Base-by-base conservation (phyloP, 2,797 vertebrate species). In the Pelochelys cantorii region DNA sequence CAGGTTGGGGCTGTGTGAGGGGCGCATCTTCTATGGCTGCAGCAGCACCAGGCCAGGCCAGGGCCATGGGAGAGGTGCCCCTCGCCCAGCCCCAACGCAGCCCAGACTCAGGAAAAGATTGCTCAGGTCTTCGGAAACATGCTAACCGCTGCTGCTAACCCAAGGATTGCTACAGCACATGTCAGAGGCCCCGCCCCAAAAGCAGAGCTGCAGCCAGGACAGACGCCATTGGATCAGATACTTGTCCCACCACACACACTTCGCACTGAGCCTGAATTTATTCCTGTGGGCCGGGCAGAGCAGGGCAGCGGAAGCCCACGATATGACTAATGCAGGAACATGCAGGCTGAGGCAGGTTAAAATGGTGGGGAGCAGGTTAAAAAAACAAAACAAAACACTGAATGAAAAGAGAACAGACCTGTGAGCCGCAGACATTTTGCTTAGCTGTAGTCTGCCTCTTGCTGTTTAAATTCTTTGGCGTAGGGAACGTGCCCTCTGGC, bases 301-400 rank as follows among this genome's bases (percentile, higher is more conserved):
- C 9, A 22, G 65, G 65, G n/a, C 34, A 37, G 65, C 17, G 2
- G 34, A 71, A 71, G 17, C n/a, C 18, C 68, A 34, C 68, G 37
- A 18, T 9, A 20, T 22, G 68, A 37, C 31, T n/a, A 71, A 12
- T 37, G 68, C 34, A 22, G 20, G n/a, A 71, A n/a, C n/a, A 6
- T 37, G 9, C 18, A 34, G 31, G 31, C n/a, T 22, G n/a, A 71
- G 65, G n/a, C 10, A 37, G 37, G 4, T 37, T 71, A 37, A 71
- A 37, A 37, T n/a, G 34, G 18, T 34, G 34, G 10, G 22, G 60
- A 31, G 20, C 22, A 31, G 68, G 34, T 71, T 4, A 34, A 34
- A 71, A 23, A 37, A 23, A 2, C 0, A 4, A 34, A 34, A 71
- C 5, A 23, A 11, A 2, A 1, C 9, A 18, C 12, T 34, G 15